Conservation (phyloP, 2,888 invertebrate genomes). For the Sthenelais limicola region DNA sequence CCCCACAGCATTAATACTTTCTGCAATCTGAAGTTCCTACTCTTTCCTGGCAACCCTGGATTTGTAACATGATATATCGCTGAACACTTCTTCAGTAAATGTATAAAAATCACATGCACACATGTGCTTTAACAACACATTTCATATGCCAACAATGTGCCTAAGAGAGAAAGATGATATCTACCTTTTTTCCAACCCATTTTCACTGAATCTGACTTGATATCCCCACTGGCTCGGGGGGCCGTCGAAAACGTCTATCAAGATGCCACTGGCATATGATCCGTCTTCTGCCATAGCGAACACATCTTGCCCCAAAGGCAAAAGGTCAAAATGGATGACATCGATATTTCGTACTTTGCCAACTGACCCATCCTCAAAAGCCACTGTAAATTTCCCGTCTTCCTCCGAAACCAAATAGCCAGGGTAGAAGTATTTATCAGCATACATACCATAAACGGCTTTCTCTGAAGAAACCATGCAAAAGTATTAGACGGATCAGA, state of each 20-base stretch:
- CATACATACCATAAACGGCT: constrained; percentile 19
- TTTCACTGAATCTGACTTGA: constrained; percentile 21
- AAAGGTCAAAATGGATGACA: constrained; percentile 17
- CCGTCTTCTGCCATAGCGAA: constrained; percentile 11
- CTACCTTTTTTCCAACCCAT: background rate
- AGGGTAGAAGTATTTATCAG: constrained; percentile 43
- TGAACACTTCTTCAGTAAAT: no score
- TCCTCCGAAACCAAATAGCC: constrained; percentile 26
- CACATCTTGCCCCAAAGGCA: constrained; percentile 22
- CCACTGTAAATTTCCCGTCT: constrained; percentile 26
- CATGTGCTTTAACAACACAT: no score
- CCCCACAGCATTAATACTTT: no score
- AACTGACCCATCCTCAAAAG: constrained; percentile 41
- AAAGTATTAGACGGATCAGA: background rate
- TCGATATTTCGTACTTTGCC: constrained; percentile 28
- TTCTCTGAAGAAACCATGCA: background rate
- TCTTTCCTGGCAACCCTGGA: no score
- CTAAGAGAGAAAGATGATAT: no score
- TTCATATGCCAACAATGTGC: no score
- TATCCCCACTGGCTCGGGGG: constrained; percentile 5
- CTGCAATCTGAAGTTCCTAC: no score
- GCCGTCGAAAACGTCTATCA: background rate
- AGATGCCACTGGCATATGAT: background rate
- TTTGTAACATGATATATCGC: no score
- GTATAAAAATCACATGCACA: no score